Evolutionary conservation across 2,888 invertebrate species (phyloP).

Genomic region (Hipparchia semele): DNA sequence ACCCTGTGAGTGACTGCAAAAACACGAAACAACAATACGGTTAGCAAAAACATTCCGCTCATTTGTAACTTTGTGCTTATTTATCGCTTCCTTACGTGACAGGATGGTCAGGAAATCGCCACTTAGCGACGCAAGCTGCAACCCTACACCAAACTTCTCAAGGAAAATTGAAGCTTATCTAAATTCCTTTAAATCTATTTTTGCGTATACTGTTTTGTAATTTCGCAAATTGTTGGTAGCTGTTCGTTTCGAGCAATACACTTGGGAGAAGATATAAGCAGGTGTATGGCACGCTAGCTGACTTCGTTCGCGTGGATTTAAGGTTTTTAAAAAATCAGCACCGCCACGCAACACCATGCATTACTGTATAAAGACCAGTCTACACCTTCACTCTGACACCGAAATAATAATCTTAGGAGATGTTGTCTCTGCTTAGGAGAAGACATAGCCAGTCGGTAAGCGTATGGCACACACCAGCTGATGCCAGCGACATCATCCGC

Average conservation of each 20-base stretch:
- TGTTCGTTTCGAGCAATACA: background rate
- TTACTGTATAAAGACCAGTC: no score
- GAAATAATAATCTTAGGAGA: no score
- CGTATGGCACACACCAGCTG: no score
- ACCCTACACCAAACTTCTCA: constrained; percentile 21
- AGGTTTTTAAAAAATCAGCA: no score
- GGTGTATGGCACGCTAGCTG: background rate
- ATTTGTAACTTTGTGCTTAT: constrained; percentile 42
- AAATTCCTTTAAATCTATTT: background rate
- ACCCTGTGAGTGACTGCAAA: constrained; percentile 17
- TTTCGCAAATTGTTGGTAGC: constrained; percentile 19
- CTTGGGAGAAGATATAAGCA: background rate
- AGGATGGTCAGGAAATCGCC: constrained; percentile 50
- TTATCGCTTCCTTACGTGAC: constrained; percentile 50
- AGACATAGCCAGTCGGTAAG: no score
- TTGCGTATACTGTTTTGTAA: background rate
- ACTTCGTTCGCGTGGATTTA: no score
- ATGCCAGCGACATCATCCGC: no score
- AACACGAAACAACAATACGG: constrained; percentile 27
- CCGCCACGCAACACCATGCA: no score
- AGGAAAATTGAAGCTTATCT: constrained; percentile 20
- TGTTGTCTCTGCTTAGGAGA: no score
- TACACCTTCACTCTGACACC: no score
- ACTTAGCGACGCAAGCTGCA: constrained; percentile 45
- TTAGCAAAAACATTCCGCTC: constrained; percentile 42